Percentiles rank a stretch among this genome's conserved stretches.
Evolutionary conservation across 2,888 invertebrate species (phyloP).

Genomic region (Lasius fuliginosus): DNA sequence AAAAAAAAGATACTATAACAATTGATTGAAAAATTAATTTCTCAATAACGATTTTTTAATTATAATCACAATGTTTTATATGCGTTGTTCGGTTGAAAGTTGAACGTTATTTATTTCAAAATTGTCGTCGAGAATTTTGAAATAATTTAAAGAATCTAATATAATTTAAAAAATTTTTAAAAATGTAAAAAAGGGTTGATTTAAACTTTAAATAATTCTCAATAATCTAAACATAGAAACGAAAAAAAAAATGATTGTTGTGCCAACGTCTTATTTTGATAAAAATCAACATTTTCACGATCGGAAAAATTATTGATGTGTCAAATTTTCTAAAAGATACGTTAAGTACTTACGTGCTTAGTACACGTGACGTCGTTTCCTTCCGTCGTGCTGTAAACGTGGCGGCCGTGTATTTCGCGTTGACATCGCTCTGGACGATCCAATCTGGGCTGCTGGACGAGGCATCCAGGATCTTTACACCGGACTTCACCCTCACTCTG

Average conservation of each 20-base stretch:
- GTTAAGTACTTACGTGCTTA: conserved; percentile 81
- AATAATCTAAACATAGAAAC: too few relatives aligned
- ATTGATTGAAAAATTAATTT: too few relatives aligned
- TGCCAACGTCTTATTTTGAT: too few relatives aligned
- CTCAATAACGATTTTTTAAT: neutral
- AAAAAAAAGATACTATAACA: too few relatives aligned
- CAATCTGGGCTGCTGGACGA: conserved; percentile 92
- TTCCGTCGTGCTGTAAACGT: conserved; percentile 94
- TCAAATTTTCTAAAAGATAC: neutral
- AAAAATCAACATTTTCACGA: neutral
- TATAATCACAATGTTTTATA: neutral
- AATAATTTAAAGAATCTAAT: too few relatives aligned
- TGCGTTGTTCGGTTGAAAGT: too few relatives aligned
- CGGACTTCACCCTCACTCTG: conserved; percentile 96
- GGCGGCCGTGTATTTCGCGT: conserved; percentile 94
- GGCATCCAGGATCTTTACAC: conserved; percentile 94
- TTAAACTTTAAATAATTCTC: too few relatives aligned
- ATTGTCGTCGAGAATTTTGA: neutral
- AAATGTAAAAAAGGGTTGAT: too few relatives aligned
- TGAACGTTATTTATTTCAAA: too few relatives aligned
- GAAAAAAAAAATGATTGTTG: too few relatives aligned
- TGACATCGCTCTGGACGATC: conserved; percentile 95
- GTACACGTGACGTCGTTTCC: conserved; percentile 84
- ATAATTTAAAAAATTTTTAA: too few relatives aligned
- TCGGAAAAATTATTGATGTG: neutral